phyloP scores from a whole-genome alignment of 2,888 invertebrate genomes.

The Luperina nickerlii region DNA sequence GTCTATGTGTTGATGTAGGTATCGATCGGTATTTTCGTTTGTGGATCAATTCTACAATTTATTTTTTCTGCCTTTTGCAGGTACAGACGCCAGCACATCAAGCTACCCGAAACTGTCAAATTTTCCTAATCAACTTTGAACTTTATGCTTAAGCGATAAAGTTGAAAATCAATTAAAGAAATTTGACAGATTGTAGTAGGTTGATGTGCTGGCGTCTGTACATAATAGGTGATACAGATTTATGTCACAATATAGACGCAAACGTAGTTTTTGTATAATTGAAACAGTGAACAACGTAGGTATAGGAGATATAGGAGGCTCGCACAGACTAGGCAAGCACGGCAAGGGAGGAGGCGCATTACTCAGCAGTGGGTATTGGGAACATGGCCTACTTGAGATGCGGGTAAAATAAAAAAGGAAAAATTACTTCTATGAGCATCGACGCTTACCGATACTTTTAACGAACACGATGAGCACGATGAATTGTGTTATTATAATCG shows the following conservation, averaged over 20 bases:
- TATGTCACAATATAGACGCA: not conserved
- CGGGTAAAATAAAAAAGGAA: not conserved
- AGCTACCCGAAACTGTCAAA: too few species aligned
- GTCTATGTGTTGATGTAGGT: too few species aligned
- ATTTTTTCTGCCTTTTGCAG: not conserved
- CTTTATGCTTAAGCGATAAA: too few species aligned
- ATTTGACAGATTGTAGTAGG: too few species aligned
- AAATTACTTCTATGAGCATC: not conserved
- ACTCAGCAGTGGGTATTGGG: not conserved
- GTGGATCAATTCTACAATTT: not conserved
- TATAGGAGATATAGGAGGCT: too few species aligned
- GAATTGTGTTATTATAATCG: conserved; percentile 26
- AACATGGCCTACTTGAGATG: not conserved
- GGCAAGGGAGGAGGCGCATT: not conserved
- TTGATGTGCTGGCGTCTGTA: too few species aligned
- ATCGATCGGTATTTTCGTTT: not conserved
- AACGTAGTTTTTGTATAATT: not conserved
- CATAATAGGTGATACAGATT: not conserved
- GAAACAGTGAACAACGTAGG: not conserved
- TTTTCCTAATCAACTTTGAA: too few species aligned
- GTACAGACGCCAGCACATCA: too few species aligned
- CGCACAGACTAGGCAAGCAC: not conserved
- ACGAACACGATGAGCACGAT: conserved; percentile 9
- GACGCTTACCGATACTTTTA: not conserved
- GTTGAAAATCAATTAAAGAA: too few species aligned